Conservation (phyloP, 2,888 invertebrate genomes). For the Lydus trimaculatus region DNA sequence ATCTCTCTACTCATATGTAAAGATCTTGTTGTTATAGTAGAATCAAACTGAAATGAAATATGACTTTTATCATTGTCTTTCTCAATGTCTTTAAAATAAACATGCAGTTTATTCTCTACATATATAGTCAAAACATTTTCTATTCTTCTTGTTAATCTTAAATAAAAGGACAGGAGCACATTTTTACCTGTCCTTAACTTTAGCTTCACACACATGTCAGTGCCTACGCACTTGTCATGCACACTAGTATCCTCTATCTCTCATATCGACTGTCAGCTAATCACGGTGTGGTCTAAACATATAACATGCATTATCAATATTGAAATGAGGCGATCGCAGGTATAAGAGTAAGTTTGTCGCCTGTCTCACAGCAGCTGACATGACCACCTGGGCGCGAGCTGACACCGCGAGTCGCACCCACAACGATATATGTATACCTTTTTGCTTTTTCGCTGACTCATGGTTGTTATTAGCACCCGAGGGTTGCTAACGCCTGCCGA, state of each 20-base stretch:
- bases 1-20: not conserved
- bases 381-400: slow-evolving; percentile 57
- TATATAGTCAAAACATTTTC: not conserved
- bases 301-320: slow-evolving; percentile 56
- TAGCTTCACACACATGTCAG: slow-evolving; percentile 51
- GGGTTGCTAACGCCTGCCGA: slow-evolving; percentile 45
- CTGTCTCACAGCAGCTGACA: slow-evolving; percentile 58
- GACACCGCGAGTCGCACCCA: slow-evolving; percentile 53
- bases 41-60: not conserved
- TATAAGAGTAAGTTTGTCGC: slow-evolving; percentile 51
- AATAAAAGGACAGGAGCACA: slow-evolving; percentile 47
- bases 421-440: slow-evolving; percentile 42
- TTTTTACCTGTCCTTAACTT: slow-evolving; percentile 48
- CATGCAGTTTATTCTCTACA: not conserved
- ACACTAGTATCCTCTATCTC: slow-evolving; percentile 50
- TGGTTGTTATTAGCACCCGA: slow-evolving; percentile 52
- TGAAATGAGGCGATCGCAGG: slow-evolving; percentile 56
- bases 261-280: slow-evolving; percentile 56
- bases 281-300: slow-evolving; percentile 53
- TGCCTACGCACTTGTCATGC: slow-evolving; percentile 51
- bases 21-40: not conserved
- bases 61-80: not conserved
- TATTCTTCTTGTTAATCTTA: not conserved
- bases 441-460: slow-evolving; percentile 52
- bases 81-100: not conserved